Conservation (phyloP, 1,140 invertebrate species). For the Zaprionus ornatus region DNA sequence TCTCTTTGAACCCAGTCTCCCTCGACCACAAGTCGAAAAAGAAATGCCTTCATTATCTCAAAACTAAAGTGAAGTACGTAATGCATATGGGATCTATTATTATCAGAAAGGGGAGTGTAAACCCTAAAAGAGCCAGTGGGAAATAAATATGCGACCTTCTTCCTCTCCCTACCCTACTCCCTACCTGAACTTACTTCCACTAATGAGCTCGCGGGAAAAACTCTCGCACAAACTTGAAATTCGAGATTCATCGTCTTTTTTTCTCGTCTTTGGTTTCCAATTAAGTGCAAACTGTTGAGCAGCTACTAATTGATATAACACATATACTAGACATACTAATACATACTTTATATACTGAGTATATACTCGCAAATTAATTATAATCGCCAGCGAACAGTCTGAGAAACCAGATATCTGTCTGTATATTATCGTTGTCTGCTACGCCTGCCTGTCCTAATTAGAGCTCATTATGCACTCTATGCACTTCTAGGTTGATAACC, state of each 20-base stretch:
- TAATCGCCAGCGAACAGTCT: background rate
- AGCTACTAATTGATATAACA: constrained; percentile 18
- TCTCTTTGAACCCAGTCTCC: background rate
- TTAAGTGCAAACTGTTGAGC: constrained; percentile 51
- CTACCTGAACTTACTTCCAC: constrained; percentile 1
- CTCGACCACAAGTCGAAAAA: constrained; percentile 13
- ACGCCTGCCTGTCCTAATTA: background rate
- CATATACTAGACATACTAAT: background rate
- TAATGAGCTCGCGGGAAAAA: constrained; percentile 47
- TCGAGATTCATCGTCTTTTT: constrained; percentile 29
- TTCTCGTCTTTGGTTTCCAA: constrained; percentile 65
- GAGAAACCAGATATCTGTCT: constrained; percentile 3
- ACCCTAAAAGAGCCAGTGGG: constrained; percentile 48
- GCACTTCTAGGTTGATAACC: background rate
- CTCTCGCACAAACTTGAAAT: constrained; percentile 22
- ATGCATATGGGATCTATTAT: background rate
- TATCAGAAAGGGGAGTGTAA: constrained; percentile 13
- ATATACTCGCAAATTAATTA: background rate
- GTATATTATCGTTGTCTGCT: background rate
- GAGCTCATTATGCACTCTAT: constrained; percentile 1
- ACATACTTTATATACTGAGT: background rate
- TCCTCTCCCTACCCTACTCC: background rate
- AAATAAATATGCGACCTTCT: constrained; percentile 49
- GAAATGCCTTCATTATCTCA: constrained; percentile 73
- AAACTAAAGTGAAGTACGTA: constrained; percentile 15